phyloP scores from a whole-genome alignment of 2,113 vertebrate species.

The Dinomys branickii region DNA sequence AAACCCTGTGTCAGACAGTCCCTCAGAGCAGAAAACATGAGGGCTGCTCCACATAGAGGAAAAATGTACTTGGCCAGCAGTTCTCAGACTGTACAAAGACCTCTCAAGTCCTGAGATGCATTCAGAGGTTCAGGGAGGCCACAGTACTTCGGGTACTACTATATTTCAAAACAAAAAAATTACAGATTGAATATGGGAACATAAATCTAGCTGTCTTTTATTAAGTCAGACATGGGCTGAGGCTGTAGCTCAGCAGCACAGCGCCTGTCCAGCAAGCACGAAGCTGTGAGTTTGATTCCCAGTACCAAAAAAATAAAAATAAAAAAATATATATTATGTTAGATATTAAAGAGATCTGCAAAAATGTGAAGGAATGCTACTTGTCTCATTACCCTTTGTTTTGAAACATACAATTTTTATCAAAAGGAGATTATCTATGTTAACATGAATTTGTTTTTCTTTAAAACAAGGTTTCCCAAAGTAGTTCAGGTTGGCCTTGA shows the following conservation, averaged over 20 bases:
- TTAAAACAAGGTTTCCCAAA: not conserved
- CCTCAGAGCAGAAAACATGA: not conserved
- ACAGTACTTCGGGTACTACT: not conserved
- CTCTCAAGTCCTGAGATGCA: not conserved
- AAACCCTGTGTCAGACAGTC: not conserved
- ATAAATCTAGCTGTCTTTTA: not conserved
- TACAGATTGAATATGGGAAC: conserved; percentile 9
- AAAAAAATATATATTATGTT: no score
- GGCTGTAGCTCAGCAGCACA: no score
- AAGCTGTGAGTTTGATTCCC: no score
- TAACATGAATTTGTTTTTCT: not conserved
- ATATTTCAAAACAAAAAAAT: conserved; percentile 34
- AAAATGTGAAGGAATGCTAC: not conserved
- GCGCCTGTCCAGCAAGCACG: no score
- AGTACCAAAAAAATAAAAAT: no score
- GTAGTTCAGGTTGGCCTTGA: not conserved
- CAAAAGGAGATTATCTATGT: not conserved
- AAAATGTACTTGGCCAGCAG: not conserved
- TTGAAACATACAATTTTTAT: conserved; percentile 29
- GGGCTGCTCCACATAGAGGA: not conserved
- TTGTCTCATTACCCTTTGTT: conserved; percentile 25
- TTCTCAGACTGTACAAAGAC: not conserved
- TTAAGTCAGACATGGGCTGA: conserved; percentile 47
- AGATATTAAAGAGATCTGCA: conserved; percentile 26
- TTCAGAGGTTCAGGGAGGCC: not conserved